These are phyloP conservation scores for Heliconius nattereri DNA, from an alignment of 1,140 invertebrate species.

Conservation along the genomic window DNA sequence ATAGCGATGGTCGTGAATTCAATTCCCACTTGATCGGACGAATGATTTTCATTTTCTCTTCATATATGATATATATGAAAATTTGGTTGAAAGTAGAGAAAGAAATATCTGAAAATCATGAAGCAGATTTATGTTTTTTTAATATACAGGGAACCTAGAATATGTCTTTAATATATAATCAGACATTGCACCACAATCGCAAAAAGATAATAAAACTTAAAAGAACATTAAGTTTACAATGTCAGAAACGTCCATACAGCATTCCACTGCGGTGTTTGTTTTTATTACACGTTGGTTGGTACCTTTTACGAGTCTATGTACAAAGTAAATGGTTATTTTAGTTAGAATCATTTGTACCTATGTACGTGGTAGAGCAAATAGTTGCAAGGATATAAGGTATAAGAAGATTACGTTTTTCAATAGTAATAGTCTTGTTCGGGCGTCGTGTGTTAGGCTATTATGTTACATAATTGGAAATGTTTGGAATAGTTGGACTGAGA, in stretches of 20 bases:
- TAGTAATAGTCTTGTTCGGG: background rate
- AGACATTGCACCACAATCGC: background rate
- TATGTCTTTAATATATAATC: too few species aligned
- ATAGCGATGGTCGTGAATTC: too few species aligned
- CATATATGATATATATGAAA: too few species aligned
- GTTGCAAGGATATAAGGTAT: background rate
- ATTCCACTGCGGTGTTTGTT: constrained; percentile 34
- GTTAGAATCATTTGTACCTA: constrained; percentile 31
- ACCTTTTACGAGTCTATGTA: constrained; percentile 34
- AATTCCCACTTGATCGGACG: too few species aligned
- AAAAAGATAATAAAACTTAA: constrained; percentile 8
- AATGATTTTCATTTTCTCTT: too few species aligned
- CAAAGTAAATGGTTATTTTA: constrained; percentile 24
- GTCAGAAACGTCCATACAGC: constrained; percentile 30
- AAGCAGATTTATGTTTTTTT: too few species aligned
- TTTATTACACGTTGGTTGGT: constrained; percentile 24
- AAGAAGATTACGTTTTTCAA: constrained; percentile 2
- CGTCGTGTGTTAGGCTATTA: background rate
- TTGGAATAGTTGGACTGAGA: background rate
- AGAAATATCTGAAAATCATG: too few species aligned
- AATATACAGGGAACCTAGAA: too few species aligned
- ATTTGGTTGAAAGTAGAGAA: too few species aligned
- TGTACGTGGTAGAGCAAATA: background rate
- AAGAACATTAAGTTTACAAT: constrained; percentile 23
- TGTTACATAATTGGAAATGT: background rate